Base-by-base conservation (phyloP, 2,888 invertebrate genomes). In the Epinotia brunnichana region DNA sequence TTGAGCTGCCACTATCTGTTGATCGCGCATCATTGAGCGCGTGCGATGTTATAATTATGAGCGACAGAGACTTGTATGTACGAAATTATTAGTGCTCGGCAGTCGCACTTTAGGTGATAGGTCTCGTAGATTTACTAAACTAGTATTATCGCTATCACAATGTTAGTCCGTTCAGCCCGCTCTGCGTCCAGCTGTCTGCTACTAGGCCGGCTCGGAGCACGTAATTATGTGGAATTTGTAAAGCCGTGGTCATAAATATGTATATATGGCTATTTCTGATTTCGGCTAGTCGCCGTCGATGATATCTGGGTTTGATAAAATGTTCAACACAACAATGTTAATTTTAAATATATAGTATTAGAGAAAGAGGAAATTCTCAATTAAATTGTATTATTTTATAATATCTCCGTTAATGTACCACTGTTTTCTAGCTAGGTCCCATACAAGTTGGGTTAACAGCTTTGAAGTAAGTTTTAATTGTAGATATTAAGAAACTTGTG, bases 121-220 rank as follows among this genome's bases (percentile, higher is more conserved):
- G 13, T 29, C 11, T 24, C 29, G 29, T 59, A 7, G 13, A 59
- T 15, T 59, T 15, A n/a, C 21, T 51, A 10, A 17, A 5, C 9
- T n/a, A 39, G 53, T 53, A 39, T 11, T 41, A 54, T 66, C 39
- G 54, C 56, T 41, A 53, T 39, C 10, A 39, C 21, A 56, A 56
- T 21, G 54, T n/a, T 5, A 41, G 66, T 21, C 56, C 19, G 66
- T 39, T 17, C 21, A 54, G 21, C 41, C 11, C 15, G 48, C 35
- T 39, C 21, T 66, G 66, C 66, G 24, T 41, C 41, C 41, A 39
- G 64, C n/a, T 63, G 51, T 17, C 53, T 53, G 64, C 21, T 29
- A 10, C 3, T 9, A 15, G 54, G 54, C 11, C 54, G 56, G 24
- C 66, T 66, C 66, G 24, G 54, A 56, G 19, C 53, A 54, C 9